Percentiles rank a stretch among this genome's conserved stretches.
Conservation (phyloP, 1,140 invertebrate genomes). For the Bradynema listronoti region DNA sequence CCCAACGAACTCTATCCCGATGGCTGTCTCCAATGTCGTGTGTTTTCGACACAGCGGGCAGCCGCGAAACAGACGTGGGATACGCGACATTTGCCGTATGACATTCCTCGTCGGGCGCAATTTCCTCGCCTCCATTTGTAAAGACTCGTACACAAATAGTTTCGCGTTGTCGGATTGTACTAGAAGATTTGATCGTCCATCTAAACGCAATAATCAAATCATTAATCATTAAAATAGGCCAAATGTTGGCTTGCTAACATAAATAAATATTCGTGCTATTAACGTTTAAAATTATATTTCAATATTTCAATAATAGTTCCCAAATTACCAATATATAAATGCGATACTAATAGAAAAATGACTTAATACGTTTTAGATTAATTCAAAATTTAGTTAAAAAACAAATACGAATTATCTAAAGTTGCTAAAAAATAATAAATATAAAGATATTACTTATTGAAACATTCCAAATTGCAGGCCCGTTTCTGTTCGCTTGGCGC, state of each 20-base stretch:
- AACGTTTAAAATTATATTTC: no score
- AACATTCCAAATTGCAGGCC: constrained; percentile 57
- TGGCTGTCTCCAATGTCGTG: not conserved
- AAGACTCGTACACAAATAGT: not conserved
- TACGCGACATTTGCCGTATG: constrained; percentile 1
- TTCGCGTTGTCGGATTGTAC: not conserved
- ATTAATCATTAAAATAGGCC: no score
- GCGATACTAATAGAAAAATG: no score
- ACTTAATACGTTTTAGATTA: no score
- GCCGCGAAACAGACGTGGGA: constrained; percentile 4
- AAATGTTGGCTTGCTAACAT: no score
- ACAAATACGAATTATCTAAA: no score
- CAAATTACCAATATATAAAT: no score
- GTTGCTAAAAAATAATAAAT: not conserved
- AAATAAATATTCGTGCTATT: no score
- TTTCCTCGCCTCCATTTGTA: constrained; percentile 28
- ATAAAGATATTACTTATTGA: constrained; percentile 34
- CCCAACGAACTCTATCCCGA: constrained; percentile 41
- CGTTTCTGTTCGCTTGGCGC: constrained; percentile 36
- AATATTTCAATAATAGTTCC: no score
- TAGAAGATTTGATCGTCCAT: no score
- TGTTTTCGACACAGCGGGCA: not conserved
- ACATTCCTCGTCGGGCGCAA: constrained; percentile 35
- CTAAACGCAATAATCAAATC: no score
- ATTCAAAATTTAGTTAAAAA: no score